phyloP scores from a whole-genome alignment of 2,888 invertebrate genomes.

The Rhorus exstirpatorius region DNA sequence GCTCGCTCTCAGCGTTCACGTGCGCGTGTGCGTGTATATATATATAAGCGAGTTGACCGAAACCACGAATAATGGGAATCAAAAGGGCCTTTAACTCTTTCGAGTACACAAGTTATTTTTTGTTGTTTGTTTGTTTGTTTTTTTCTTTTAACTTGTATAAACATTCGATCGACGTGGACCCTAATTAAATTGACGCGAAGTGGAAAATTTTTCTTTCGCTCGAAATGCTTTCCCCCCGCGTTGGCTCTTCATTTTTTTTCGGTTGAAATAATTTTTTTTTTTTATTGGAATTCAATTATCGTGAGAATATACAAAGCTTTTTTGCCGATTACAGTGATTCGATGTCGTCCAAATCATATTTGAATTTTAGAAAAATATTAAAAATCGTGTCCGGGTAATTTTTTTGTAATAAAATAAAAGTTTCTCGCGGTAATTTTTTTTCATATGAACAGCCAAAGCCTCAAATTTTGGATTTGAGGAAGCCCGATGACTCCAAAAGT shows the following conservation, averaged over 20 bases:
- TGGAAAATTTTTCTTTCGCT: conserved; percentile 15
- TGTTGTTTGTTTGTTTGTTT: too few species aligned
- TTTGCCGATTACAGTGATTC: background rate
- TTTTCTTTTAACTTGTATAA: conserved; percentile 12
- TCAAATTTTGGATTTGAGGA: background rate
- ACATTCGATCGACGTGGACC: conserved; percentile 35
- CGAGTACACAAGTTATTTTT: too few species aligned
- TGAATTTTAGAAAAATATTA: too few species aligned
- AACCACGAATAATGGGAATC: conserved; percentile 22
- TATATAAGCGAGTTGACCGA: background rate
- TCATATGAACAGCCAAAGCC: background rate
- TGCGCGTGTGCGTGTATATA: conserved; percentile 5
- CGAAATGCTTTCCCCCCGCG: conserved; percentile 14
- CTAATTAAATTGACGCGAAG: conserved; percentile 29
- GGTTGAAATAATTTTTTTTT: background rate
- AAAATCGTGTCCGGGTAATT: too few species aligned
- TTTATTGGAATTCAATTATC: background rate
- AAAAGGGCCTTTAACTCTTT: conserved; percentile 23
- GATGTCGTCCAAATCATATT: too few species aligned
- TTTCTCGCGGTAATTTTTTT: background rate
- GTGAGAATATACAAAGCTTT: background rate
- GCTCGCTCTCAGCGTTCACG: background rate
- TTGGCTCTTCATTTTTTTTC: too few species aligned
- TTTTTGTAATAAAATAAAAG: too few species aligned
- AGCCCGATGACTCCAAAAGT: too few species aligned